Evolutionary conservation across 1,140 invertebrate species (phyloP).

Genomic region (Mizuhopecten yessoensis): DNA sequence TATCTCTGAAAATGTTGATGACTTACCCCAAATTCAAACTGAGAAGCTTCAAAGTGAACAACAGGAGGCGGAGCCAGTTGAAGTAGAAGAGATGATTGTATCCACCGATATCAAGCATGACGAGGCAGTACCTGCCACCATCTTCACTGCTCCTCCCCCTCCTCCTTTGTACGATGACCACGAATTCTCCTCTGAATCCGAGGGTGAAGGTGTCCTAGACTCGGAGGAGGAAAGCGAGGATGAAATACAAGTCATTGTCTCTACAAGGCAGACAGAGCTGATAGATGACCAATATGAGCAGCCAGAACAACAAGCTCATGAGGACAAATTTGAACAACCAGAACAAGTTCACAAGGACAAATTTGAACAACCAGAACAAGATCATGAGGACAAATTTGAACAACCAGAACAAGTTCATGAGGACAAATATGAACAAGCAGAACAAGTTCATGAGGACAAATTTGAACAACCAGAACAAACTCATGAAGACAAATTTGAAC

Average conservation of each 20-base stretch:
- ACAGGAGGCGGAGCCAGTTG: not conserved
- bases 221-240: not conserved
- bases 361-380: no score
- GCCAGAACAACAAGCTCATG: no score
- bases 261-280: not conserved
- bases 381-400: no score
- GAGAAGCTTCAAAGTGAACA: not conserved
- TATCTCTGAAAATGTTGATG: not conserved
- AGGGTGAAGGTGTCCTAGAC: not conserved
- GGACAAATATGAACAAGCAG: no score
- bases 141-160: not conserved
- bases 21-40: not conserved
- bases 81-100: not conserved
- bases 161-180: not conserved
- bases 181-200: not conserved
- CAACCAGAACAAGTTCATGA: no score
- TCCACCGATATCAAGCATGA: not conserved
- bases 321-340: no score
- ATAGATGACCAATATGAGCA: not conserved
- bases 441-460: no score
- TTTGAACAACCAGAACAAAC: no score
- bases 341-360: no score
- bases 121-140: not conserved
- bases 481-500: no score
- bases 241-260: conserved; percentile 17